phyloP scores from a whole-genome alignment of 2,797 vertebrate genomes.

The Sebastes kiyomatsui region DNA sequence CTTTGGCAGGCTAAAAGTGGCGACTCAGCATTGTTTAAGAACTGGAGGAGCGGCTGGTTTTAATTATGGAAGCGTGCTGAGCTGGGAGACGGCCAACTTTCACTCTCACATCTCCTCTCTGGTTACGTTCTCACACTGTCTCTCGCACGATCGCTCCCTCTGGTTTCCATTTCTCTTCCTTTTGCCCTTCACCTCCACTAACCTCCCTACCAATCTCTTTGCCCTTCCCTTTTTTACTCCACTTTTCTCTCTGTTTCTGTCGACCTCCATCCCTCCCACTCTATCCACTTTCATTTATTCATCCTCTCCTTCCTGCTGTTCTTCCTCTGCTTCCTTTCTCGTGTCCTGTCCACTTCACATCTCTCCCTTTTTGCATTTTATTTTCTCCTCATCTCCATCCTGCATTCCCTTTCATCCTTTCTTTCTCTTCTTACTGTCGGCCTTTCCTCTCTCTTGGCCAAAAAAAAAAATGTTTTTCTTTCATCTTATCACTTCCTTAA shows the following conservation, averaged over 20 bases:
- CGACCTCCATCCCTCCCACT: background rate
- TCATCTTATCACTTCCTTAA: constrained; percentile 42
- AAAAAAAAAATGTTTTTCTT: background rate
- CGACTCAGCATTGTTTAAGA: constrained; percentile 57
- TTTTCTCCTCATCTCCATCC: constrained; percentile 14
- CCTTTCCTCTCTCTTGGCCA: background rate
- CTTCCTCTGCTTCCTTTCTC: background rate
- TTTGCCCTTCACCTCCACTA: background rate
- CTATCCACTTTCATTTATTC: background rate
- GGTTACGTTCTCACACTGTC: constrained; percentile 10
- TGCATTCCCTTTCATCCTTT: constrained; percentile 44
- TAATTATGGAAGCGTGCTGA: constrained; percentile 64
- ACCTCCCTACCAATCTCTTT: background rate
- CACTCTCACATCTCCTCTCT: constrained; percentile 34
- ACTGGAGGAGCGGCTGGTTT: constrained; percentile 43
- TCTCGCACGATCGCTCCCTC: background rate
- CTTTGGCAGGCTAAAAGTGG: constrained; percentile 37
- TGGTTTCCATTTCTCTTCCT: background rate
- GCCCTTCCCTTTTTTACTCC: background rate
- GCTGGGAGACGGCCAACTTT: constrained; percentile 45
- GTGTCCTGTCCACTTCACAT: background rate
- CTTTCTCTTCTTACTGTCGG: constrained; percentile 10
- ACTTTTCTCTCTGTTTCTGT: background rate
- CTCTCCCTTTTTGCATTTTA: background rate
- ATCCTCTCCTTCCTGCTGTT: background rate